A percentile compares a stretch with the other conserved stretches of the same genome.
Evolutionary conservation across 2,888 invertebrate genomes (phyloP).

Genomic region (Apamea epomidion): DNA sequence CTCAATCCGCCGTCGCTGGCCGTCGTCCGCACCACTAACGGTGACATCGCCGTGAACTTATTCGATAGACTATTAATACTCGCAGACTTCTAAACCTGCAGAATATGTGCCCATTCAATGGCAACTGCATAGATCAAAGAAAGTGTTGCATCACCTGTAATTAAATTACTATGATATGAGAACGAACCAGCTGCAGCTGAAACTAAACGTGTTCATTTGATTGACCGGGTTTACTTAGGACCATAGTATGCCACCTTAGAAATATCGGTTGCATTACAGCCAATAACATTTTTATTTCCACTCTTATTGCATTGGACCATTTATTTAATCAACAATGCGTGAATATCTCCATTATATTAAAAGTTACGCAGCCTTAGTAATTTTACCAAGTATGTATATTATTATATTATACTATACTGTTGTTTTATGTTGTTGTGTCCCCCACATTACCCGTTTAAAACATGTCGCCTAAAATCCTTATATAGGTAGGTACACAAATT

Average conservation of each 20-base stretch:
- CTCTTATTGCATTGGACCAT: background rate
- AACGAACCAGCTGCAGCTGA: background rate
- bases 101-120: slow-evolving; percentile 14
- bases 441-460: background rate
- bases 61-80: slow-evolving; percentile 54
- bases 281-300: background rate
- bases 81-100: slow-evolving; percentile 1
- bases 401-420: background rate
- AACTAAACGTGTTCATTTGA: background rate
- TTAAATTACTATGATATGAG: background rate
- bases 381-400: background rate
- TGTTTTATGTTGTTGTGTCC: background rate
- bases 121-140: slow-evolving; percentile 25
- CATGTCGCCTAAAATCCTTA: no score
- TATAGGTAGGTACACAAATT: background rate
- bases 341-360: background rate
- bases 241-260: background rate
- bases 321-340: background rate
- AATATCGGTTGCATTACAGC: background rate
- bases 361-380: background rate
- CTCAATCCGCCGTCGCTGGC: slow-evolving; percentile 63
- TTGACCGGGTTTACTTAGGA: background rate
- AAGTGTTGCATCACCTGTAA: slow-evolving; percentile 5
- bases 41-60: slow-evolving; percentile 71
- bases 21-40: slow-evolving; percentile 68